Conservation (phyloP, 2,797 vertebrate genomes). For the Galaxias olidus region DNA sequence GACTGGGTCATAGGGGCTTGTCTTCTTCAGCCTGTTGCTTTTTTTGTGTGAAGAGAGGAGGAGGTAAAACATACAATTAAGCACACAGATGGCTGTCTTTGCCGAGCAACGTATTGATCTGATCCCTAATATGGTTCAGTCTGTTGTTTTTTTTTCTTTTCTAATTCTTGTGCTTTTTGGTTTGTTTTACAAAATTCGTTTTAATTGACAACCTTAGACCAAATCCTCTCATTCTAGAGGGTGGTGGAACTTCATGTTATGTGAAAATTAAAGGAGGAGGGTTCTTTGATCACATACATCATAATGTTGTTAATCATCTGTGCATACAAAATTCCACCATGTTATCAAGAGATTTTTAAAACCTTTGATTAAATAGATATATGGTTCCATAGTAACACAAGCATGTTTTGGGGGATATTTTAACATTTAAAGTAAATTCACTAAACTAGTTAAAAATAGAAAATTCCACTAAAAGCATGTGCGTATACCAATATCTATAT, state of each 20-base stretch:
- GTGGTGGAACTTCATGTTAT: constrained; percentile 34
- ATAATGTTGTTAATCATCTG: not conserved
- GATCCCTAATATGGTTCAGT: constrained; percentile 58
- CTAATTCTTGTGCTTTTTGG: constrained; percentile 12
- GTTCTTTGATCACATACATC: constrained; percentile 57
- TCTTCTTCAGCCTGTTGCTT: constrained; percentile 81
- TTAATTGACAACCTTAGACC: constrained; percentile 38
- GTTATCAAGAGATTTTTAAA: too few relatives aligned
- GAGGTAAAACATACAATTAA: constrained; percentile 79
- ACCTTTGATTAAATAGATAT: too few relatives aligned
- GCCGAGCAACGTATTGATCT: constrained; percentile 76
- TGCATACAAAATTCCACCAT: not conserved
- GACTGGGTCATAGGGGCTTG: constrained; percentile 80
- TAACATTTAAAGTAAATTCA: too few relatives aligned
- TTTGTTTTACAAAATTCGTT: constrained; percentile 34
- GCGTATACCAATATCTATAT: too few relatives aligned
- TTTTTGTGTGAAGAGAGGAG: constrained; percentile 79
- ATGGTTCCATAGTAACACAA: too few relatives aligned
- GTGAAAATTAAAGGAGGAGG: not conserved
- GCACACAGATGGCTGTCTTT: constrained; percentile 84
- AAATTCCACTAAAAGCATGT: too few relatives aligned
- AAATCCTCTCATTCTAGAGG: constrained; percentile 18
- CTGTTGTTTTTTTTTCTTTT: constrained; percentile 58
- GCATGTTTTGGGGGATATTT: too few relatives aligned
- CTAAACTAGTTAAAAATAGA: too few relatives aligned